Conservation (phyloP, 2,797 vertebrate species). For the Australoheros facetus region DNA sequence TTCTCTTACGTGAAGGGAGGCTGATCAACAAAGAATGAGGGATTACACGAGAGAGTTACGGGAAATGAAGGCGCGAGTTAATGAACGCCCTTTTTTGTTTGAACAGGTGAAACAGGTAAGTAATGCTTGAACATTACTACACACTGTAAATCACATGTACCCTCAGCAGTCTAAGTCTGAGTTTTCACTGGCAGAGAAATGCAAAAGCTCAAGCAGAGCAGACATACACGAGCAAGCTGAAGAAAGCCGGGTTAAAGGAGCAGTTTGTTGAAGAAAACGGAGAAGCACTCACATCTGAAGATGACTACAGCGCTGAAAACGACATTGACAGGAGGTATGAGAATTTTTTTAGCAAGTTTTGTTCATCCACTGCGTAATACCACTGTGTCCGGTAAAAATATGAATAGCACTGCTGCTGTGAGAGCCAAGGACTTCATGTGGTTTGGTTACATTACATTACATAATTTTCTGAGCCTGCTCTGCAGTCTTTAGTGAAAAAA, state of each 20-base stretch:
- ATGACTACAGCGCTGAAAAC: conserved; percentile 48
- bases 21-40: conserved; percentile 85
- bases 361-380: conserved; percentile 56
- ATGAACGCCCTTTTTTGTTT: conserved; percentile 89
- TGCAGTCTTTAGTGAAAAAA: conserved; percentile 56
- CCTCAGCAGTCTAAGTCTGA: conserved; percentile 10
- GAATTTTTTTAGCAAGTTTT: conserved; percentile 46
- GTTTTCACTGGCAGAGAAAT: conserved; percentile 72
- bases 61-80: conserved; percentile 89
- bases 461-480: conserved; percentile 71
- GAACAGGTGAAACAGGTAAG: conserved; percentile 92
- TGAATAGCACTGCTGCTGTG: conserved; percentile 62
- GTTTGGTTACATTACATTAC: conserved; percentile 73
- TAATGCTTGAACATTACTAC: neutral
- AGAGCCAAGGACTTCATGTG: conserved; percentile 73
- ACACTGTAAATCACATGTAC: neutral
- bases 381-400: conserved; percentile 66
- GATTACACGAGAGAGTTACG: conserved; percentile 90
- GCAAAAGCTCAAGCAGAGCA: conserved; percentile 86
- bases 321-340: conserved; percentile 75
- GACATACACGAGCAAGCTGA: conserved; percentile 83
- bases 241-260: conserved; percentile 86
- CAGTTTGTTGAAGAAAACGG: conserved; percentile 87
- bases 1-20: conserved; percentile 79
- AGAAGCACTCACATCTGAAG: conserved; percentile 51